Evolutionary conservation across 2,797 vertebrate species (phyloP).

Genomic region (Lophotriccus pileatus): DNA sequence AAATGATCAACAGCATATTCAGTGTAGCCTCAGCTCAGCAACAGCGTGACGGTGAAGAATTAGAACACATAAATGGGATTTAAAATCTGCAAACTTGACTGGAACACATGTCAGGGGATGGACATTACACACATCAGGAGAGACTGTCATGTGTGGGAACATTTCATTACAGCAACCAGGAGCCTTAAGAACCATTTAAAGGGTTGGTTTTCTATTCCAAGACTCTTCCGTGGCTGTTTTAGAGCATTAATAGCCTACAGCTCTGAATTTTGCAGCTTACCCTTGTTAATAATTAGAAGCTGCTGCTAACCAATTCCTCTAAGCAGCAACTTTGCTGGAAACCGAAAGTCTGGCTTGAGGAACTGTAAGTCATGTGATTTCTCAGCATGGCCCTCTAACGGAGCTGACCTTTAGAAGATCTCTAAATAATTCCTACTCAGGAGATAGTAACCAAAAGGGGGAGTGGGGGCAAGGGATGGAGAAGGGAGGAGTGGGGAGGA

Average conservation of each 20-base stretch:
- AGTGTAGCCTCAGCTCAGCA: conserved; percentile 67
- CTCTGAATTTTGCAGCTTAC: background rate
- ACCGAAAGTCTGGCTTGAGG: background rate
- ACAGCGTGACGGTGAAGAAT: conserved; percentile 71
- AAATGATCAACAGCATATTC: conserved; percentile 66
- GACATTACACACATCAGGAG: background rate
- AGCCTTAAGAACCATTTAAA: background rate
- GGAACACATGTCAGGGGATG: background rate
- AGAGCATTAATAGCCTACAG: background rate
- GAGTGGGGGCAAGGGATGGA: no score
- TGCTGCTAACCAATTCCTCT: background rate
- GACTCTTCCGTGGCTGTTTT: background rate
- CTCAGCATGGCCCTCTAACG: background rate
- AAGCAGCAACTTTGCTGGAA: background rate
- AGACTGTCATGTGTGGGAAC: background rate
- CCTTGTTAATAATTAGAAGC: background rate
- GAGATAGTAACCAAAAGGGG: background rate
- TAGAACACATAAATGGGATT: conserved; percentile 76
- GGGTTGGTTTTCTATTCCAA: background rate
- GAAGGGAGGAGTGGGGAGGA: background rate
- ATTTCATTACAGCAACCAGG: background rate
- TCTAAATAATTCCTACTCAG: background rate
- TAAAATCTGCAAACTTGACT: conserved; percentile 61
- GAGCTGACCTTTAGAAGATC: background rate
- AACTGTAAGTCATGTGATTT: background rate